Conservation (phyloP, 2,797 vertebrate genomes). For the Erethizon dorsatum region DNA sequence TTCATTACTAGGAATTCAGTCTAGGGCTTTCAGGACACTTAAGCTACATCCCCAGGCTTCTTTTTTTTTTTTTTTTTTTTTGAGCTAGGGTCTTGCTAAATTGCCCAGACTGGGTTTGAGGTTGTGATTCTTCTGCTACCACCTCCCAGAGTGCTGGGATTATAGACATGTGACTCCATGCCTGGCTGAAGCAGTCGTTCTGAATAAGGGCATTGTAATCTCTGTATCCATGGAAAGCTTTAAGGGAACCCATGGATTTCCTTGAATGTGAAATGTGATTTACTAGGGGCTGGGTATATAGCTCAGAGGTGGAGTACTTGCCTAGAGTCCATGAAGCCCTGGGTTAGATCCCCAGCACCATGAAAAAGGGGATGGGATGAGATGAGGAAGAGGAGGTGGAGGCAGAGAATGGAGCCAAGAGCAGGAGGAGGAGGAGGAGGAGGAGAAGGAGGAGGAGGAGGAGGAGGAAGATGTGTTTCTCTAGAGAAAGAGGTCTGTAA, state of each 20-base stretch:
- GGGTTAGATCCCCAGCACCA: background rate
- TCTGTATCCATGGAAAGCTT: background rate
- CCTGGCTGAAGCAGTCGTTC: background rate
- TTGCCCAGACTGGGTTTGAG: background rate
- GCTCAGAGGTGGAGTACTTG: background rate
- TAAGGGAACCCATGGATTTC: slow-evolving; percentile 11
- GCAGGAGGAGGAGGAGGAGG: background rate
- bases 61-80: background rate
- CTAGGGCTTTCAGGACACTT: background rate
- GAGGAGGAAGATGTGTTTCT: background rate
- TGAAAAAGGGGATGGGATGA: background rate
- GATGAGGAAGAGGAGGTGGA: background rate
- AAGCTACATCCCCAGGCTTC: background rate
- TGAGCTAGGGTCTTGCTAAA: background rate
- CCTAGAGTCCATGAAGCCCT: background rate
- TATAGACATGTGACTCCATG: background rate
- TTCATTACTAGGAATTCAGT: background rate
- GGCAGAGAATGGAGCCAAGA: too few relatives aligned
- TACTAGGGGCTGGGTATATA: background rate
- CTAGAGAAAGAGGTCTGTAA: slow-evolving; percentile 7
- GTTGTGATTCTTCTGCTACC: background rate
- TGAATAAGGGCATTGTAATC: slow-evolving; percentile 3
- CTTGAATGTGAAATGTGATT: slow-evolving; percentile 18
- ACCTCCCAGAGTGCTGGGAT: background rate
- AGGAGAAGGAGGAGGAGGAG: background rate